Evolutionary conservation across 2,113 vertebrate species (phyloP).

Genomic region (human (Homo sapiens)): GRCh38 chr3:25262001-25262500

Average conservation of each 20-base stretch:
- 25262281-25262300: not conserved
- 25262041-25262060: not conserved
- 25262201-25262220: not conserved
- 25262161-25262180: not conserved
- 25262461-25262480: not conserved
- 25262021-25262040: not conserved
- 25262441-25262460: not conserved
- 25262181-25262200: not conserved
- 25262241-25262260: rapidly evolving
- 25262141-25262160: not conserved
- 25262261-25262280: too few species aligned
- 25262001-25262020: not conserved
- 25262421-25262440: not conserved
- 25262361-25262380: not conserved
- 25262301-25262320: not conserved
- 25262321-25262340: not conserved
- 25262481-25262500: rapidly evolving
- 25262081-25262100: not conserved
- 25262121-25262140: not conserved
- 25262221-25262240: not conserved
- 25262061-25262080: not conserved
- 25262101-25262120: not conserved
- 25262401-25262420: not conserved
- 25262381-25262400: not conserved
- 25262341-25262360: not conserved